Base-by-base conservation (phyloP, 2,888 invertebrate species). In the Drosophila neotestacea region DNA sequence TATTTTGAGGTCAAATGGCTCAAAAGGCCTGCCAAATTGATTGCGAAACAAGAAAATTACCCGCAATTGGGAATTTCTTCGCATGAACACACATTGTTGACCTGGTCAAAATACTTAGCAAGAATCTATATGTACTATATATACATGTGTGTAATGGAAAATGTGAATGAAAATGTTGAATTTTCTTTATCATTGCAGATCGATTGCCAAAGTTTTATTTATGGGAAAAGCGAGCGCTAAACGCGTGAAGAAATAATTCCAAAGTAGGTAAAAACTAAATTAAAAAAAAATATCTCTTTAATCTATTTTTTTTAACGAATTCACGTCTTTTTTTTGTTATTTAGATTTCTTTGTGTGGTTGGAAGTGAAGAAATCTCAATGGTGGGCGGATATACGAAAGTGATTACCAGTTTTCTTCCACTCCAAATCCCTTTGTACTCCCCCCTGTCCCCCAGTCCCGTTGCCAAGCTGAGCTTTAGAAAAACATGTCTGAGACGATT, bases 401-500 rank as follows among this genome's bases (percentile, higher is more conserved):
- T 54, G n/a, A 73, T 28, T 60, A 77, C 71, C 79, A 77, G 67
- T 64, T 71, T 61, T 76, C 80, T 79, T 88, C 84, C 86, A 86
- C 71, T 79, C 88, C 86, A 85, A 77, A 67, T 54, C 81, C 79
- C 81, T 68, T 67, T 61, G 66, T 60, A 62, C 51, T 74, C 72
- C 71, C 69, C 70, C 59, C 64, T 11, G 22, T 61, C 44, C 47
- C 61, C 47, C 50, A 16, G 32, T 16, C 51, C 34, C 32, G 48
- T 56, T 50, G 52, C 58, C 38, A 50, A 67, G 54, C 41, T 42
- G 50, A 46, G 56, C 34, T 60, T 39, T 27, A 22, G 50, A 55
- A 38, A 81, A 87, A 78, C 70, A 90, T 90, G 90, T 90, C 90
- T 81, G 87, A 90, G 58, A 68, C 82, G 68, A 79, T 85, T 62